These are phyloP conservation scores for Felis chaus DNA, from an alignment of 2,113 vertebrate genomes.

Conservation along the genomic window DNA sequence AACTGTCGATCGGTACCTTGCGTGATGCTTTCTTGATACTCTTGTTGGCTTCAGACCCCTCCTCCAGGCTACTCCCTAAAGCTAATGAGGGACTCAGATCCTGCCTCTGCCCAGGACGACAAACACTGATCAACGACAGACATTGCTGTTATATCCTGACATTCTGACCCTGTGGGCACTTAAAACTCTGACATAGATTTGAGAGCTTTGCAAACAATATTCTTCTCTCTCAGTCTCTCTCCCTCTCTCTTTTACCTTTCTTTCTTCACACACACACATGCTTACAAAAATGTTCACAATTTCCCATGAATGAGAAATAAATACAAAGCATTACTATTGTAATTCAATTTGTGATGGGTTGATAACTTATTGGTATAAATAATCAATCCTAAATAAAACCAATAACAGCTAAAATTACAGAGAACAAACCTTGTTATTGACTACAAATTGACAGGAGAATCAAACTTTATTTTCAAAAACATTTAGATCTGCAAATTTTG, in stretches of 20 bases:
- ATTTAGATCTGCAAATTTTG: neutral
- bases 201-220: neutral
- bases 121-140: neutral
- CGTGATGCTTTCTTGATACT: neutral
- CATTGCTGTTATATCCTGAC: neutral
- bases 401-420: neutral
- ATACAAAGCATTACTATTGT: constrained; percentile 76
- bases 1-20: neutral
- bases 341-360: constrained; percentile 57
- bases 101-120: neutral
- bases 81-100: neutral
- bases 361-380: constrained; percentile 4
- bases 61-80: neutral
- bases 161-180: neutral
- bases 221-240: neutral
- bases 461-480: neutral
- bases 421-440: neutral
- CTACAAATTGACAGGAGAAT: neutral
- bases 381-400: neutral
- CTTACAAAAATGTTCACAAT: constrained; percentile 77
- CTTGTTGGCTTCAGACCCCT: neutral
- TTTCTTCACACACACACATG: constrained; percentile 58
- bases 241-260: neutral
- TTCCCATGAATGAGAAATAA: constrained; percentile 76
- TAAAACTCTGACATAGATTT: neutral